phyloP scores from a whole-genome alignment of 1,140 invertebrate genomes.

The Drosophila santomea region DNA sequence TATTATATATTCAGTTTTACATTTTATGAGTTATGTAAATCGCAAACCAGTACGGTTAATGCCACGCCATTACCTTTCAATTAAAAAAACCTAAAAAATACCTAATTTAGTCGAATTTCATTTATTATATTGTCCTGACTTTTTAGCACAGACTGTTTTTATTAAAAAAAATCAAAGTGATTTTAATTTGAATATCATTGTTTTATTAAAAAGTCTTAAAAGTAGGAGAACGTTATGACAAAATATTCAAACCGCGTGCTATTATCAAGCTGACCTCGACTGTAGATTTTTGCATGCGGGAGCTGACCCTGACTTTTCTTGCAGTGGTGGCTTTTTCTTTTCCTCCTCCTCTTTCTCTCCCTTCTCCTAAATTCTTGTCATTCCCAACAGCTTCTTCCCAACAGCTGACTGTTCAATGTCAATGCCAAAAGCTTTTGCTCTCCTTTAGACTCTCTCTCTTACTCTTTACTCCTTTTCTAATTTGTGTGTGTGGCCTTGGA shows the following conservation, averaged over 20 bases:
- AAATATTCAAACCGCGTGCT: neutral
- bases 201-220: no score
- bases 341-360: neutral
- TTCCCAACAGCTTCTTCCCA: neutral
- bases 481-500: neutral
- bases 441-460: conserved; percentile 8
- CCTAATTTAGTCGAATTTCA: no score
- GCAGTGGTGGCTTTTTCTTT: conserved; percentile 33
- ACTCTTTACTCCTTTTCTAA: neutral
- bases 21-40: no score
- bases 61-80: no score
- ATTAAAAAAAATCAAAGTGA: no score
- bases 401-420: conserved; percentile 58
- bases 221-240: neutral
- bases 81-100: no score
- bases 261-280: neutral
- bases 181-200: no score
- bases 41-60: no score
- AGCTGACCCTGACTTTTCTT: conserved; percentile 31
- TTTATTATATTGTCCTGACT: no score
- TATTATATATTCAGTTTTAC: no score
- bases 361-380: neutral
- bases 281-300: conserved; percentile 21
- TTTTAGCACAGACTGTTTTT: no score
- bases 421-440: conserved; percentile 50